Percentiles rank a stretch among this genome's conserved stretches.
phyloP scores from a whole-genome alignment of 2,113 vertebrate species.

The Spilogale gracilis region DNA sequence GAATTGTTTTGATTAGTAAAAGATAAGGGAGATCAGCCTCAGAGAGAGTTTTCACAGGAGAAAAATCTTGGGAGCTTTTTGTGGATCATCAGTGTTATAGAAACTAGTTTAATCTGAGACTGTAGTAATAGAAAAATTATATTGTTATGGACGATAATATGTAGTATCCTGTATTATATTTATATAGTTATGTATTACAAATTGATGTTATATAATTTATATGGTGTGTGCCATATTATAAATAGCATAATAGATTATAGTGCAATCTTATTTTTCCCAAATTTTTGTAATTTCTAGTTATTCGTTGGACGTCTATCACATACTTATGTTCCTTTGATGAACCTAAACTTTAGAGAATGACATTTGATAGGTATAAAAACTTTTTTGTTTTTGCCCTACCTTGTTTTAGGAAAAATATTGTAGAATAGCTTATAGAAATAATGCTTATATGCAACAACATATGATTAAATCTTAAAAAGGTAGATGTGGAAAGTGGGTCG shows the following conservation, averaged over 20 bases:
- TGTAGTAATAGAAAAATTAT: constrained; percentile 20
- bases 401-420: constrained; percentile 34
- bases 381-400: background rate
- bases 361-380: constrained; percentile 9
- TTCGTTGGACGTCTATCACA: background rate
- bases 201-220: background rate
- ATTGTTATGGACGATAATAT: background rate
- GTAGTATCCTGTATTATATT: background rate
- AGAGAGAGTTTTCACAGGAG: background rate
- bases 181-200: background rate
- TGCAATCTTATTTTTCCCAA: background rate
- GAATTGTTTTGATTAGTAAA: constrained; percentile 51
- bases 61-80: background rate
- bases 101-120: background rate
- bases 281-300: background rate
- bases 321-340: background rate
- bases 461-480: constrained; percentile 13
- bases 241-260: background rate
- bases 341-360: background rate
- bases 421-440: background rate
- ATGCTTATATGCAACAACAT: background rate
- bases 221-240: background rate
- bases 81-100: background rate
- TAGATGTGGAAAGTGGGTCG: background rate
- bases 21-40: background rate